Evolutionary conservation across 1,140 invertebrate species (phyloP).

Genomic region (silkworm (Bombyx mori)): ASM3026992v2 NC_085130.1:11396001-11396500

Average conservation of each 20-base stretch:
- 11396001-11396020: conserved; percentile 48
- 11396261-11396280: too few relatives aligned
- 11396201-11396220: conserved; percentile 26
- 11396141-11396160: conserved; percentile 27
- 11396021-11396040: conserved; percentile 33
- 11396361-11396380: too few relatives aligned
- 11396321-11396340: too few relatives aligned
- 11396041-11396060: conserved; percentile 10
- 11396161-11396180: conserved; percentile 34
- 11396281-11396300: too few relatives aligned
- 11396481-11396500: too few relatives aligned
- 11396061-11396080: conserved; percentile 4
- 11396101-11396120: conserved; percentile 23
- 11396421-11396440: too few relatives aligned
- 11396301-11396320: too few relatives aligned
- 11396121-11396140: conserved; percentile 41
- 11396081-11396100: conserved; percentile 26
- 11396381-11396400: too few relatives aligned
- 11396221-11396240: conserved; percentile 37
- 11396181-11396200: conserved; percentile 37
- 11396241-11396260: conserved; percentile 30
- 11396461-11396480: too few relatives aligned
- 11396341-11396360: too few relatives aligned
- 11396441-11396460: too few relatives aligned
- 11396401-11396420: too few relatives aligned